Conservation (phyloP, 1,140 invertebrate genomes). For the Drosophila pallidifrons region DNA sequence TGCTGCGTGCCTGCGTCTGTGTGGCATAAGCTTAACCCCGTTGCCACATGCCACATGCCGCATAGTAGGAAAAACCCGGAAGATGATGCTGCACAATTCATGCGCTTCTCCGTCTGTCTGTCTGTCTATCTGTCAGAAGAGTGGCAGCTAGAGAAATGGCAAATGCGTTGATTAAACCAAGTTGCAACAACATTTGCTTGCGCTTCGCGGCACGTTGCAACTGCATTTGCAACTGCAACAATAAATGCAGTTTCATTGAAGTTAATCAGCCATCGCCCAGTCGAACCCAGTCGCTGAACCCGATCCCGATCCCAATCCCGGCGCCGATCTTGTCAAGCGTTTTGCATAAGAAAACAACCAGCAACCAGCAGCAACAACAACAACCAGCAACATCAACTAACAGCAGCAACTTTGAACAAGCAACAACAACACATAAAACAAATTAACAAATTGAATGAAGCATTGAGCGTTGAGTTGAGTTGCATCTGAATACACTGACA, state of each 20-base stretch:
- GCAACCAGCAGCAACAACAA: constrained; percentile 19
- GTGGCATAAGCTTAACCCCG: constrained; percentile 21
- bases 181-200: constrained; percentile 45
- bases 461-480: constrained; percentile 35
- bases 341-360: constrained; percentile 34
- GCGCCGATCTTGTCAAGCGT: constrained; percentile 49
- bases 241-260: constrained; percentile 83
- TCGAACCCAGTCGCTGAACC: constrained; percentile 64
- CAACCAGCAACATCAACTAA: constrained; percentile 12
- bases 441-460: constrained; percentile 71
- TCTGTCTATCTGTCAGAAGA: not conserved
- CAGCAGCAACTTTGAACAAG: constrained; percentile 3
- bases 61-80: constrained; percentile 56
- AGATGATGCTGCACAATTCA: constrained; percentile 63
- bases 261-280: constrained; percentile 68
- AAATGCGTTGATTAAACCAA: constrained; percentile 69
- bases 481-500: constrained; percentile 15
- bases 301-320: constrained; percentile 42
- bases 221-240: constrained; percentile 53
- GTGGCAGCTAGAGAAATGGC: constrained; percentile 47
- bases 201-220: not conserved
- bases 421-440: constrained; percentile 30
- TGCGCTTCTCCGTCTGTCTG: constrained; percentile 1
- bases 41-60: constrained; percentile 5
- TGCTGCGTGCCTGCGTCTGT: constrained; percentile 34